Conservation (phyloP, 2,888 invertebrate genomes). For the Heliconius aoede region DNA sequence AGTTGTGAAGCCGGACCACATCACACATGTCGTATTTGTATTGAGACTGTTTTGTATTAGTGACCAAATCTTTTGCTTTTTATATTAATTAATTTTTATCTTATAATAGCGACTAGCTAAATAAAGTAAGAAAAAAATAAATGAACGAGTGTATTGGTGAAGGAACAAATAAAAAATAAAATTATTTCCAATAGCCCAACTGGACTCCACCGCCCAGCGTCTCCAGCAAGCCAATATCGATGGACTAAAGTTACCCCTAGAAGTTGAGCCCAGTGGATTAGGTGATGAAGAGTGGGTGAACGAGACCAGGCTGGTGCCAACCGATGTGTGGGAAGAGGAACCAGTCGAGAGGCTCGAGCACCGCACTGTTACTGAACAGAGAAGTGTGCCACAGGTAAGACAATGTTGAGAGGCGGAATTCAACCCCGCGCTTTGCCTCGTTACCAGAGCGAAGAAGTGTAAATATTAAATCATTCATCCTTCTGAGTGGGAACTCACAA, state of each 20-base stretch:
- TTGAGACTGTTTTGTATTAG: too few species aligned
- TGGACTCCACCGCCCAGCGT: conserved; percentile 91
- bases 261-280: conserved; percentile 82
- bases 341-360: conserved; percentile 93
- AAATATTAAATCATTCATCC: background rate
- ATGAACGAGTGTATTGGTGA: background rate
- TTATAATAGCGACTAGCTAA: background rate
- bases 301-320: conserved; percentile 92
- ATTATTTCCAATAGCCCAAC: conserved; percentile 85
- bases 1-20: too few species aligned
- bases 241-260: conserved; percentile 79
- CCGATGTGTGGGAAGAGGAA: conserved; percentile 97
- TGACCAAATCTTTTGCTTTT: too few species aligned
- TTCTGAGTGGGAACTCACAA: too few species aligned
- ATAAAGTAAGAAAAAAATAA: background rate
- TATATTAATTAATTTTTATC: too few species aligned
- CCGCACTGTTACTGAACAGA: conserved; percentile 93
- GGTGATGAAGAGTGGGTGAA: conserved; percentile 89
- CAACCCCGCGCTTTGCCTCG: background rate
- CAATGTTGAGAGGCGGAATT: background rate
- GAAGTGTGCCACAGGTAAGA: conserved; percentile 91
- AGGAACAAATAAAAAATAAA: background rate
- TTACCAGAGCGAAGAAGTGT: background rate
- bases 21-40: too few species aligned
- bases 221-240: conserved; percentile 89